Evolutionary conservation across 2,888 invertebrate genomes (phyloP), one percentile per base, ranked within the genome.

Genomic region (Cosmorhoe ocellata): DNA sequence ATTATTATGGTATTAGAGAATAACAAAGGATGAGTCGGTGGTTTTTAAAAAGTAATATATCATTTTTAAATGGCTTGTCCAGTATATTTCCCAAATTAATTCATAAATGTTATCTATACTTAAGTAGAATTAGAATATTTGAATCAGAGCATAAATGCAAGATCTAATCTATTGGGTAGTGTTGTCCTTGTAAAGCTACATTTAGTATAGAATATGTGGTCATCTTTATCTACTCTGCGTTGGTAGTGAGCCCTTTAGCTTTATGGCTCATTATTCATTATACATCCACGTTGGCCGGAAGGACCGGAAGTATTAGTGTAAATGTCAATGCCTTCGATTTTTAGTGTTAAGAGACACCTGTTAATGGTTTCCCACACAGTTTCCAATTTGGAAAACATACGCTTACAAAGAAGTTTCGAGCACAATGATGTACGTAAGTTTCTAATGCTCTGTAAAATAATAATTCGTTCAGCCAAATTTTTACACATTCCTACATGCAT

Each of bases 101-200:
- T n/a, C n/a, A n/a, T n/a, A n/a, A n/a, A n/a, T n/a, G n/a, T n/a
- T n/a, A n/a, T n/a, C n/a, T n/a, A n/a, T n/a, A n/a, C n/a, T n/a
- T n/a, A n/a, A n/a, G n/a, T n/a, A n/a, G n/a, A n/a, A n/a, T n/a
- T n/a, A 18, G 18, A 18, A 18, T 18, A 18, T 2, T 18, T 18
- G 5, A 3, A 1, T 6, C 24, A 24, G 24, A 24, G 6, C n/a
- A 3, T 28, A 28, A 2, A 2, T 1, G 13, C 9, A 18, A 18
- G 18, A 18, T 22, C 10, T 40, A 6, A 30, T 36, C 27, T 18
- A 18, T 18, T 18, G 2, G 18, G 38, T 6, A 41, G 18, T 37
- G 39, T 24, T 37, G 34, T 26, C 41, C 41, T n/a, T 51, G 27
- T 40, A 46, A 7, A 27, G 12, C 43, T 50, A 32, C 43, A 50